Base-by-base conservation (phyloP, 2,113 vertebrate genomes). In the Bothrops jararaca region DNA sequence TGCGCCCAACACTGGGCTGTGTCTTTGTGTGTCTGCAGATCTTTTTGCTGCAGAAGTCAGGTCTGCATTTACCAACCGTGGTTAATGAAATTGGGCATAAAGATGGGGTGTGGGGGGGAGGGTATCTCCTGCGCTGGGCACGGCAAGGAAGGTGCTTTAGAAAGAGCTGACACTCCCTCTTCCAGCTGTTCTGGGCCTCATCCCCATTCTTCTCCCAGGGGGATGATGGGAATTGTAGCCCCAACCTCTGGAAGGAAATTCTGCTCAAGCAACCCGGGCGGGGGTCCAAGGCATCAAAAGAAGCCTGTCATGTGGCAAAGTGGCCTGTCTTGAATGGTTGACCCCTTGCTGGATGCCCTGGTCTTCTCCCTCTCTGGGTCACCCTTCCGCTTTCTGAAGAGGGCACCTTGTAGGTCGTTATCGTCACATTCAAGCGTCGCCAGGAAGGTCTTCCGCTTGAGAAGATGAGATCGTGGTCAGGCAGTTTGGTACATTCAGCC, bases 81-180 rank as follows among this genome's bases (percentile, higher is more conserved):
- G 12, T n/a, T 5, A n/a, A 13, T 0, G 12, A 69, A 34, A 74
- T 0, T 18, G 64, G 5, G 5, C 1, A 0, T 18, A 1, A 74
- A 8, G 48, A 50, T 9, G 48, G 48, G 48, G 48, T 48, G 48
- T 48, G 48, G 1, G 48, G 45, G 1, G 45, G 4, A 2, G 64
- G 18, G n/a, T n/a, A 15, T 18, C 5, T 74, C 64, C 64, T 74
- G n/a, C 18, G 15, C 64, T 74, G 13, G 12, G 64, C n/a, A 6
- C 20, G n/a, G n/a, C 64, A 34, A 34, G n/a, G 13, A 74, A 74
- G 64, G 13, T 15, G 64, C 29, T n/a, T 74, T 74, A 74, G 69
- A 74, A 74, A 74, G n/a, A 74, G 69, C 1, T 2, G 13, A 34
- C 64, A 34, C 5, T 34, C 64, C n/a, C 45, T 23, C 3, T 86